A percentile compares a stretch with the other conserved stretches of the same genome.
Evolutionary conservation across 2,888 invertebrate genomes (phyloP).

Genomic region (Sinodicranocentrus sp.): DNA sequence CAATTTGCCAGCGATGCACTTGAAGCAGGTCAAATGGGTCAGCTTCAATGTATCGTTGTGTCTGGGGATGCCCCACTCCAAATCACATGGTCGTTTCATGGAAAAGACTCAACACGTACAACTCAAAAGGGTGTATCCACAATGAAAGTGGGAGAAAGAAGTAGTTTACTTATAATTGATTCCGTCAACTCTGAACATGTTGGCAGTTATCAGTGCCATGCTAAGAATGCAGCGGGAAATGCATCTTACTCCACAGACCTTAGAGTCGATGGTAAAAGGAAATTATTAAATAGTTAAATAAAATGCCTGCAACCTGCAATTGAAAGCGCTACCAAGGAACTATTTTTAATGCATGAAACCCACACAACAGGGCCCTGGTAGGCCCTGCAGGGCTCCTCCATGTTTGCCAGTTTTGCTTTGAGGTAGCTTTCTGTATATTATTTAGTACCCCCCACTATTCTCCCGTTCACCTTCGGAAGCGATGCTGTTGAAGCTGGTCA

Average conservation of each 20-base stretch:
- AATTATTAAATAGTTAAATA: no score
- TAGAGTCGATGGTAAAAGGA: constrained; percentile 82
- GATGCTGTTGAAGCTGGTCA: constrained; percentile 84
- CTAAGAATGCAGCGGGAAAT: constrained; percentile 80
- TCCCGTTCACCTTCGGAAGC: constrained; percentile 83
- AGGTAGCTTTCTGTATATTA: no score
- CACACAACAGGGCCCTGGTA: no score
- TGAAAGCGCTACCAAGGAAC: no score
- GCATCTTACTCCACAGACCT: constrained; percentile 85
- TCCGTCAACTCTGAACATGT: constrained; percentile 81
- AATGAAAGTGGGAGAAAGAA: constrained; percentile 80
- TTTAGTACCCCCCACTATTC: constrained; percentile 83
- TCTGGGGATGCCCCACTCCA: constrained; percentile 89
- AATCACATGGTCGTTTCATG: constrained; percentile 88
- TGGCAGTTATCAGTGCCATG: constrained; percentile 8
- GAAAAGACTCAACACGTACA: constrained; percentile 77
- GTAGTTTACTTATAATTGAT: constrained; percentile 84
- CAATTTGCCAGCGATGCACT: constrained; percentile 84
- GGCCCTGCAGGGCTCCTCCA: no score
- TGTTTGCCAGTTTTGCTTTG: constrained; percentile 73
- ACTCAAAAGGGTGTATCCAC: constrained; percentile 81
- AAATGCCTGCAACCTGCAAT: no score
- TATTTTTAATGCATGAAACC: no score
- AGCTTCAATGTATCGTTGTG: constrained; percentile 84
- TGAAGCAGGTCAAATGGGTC: constrained; percentile 87